Evolutionary conservation across 1,140 invertebrate species (phyloP), one percentile per base, ranked within the genome.

Genomic region (Drosophila littoralis): DNA sequence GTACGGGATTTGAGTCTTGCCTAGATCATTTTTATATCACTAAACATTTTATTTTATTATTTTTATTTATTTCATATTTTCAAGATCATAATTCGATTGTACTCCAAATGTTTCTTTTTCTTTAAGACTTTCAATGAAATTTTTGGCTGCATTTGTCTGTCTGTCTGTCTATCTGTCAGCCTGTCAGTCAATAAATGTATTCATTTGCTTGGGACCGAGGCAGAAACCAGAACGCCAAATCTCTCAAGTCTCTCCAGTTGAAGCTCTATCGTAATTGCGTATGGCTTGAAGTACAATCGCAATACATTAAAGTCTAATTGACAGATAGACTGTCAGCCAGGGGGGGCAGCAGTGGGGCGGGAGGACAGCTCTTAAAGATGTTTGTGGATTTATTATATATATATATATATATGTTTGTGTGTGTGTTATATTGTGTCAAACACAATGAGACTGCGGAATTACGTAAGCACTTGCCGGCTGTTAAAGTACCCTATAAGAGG

Each of bases 221-320:
- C 67, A 61, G 58, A 55, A 43, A 43, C 66, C 28, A 61, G 38
- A 36, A 8, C 32, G 12, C 1, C 48, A 2, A 15, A 9, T n/a
- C 54, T 32, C 43, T 48, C 45, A 17, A 12, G 32, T 10, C 40
- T n/a, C 22, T 59, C 40, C 63, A 77, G 75, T 69, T 82, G 83
- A 72, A 88, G 83, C 78, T 88, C 83, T 79, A 82, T 75, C 75
- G 81, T 66, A 85, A 85, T 88, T 85, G 83, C 83, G 82, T 88
- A 82, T 79, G 82, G 72, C 82, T 86, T 88, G 69, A 76, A 88
- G 82, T 88, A 85, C 63, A 67, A 59, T 73, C 63, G 64, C 82
- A 88, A 85, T 82, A 85, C 82, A 85, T 85, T 88, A 82, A 88
- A 74, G 67, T 85, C 79, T 85, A 85, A 85, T 85, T 88, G 82